Conservation (phyloP, 2,888 invertebrate genomes). For the Drosophila maculinotata region DNA sequence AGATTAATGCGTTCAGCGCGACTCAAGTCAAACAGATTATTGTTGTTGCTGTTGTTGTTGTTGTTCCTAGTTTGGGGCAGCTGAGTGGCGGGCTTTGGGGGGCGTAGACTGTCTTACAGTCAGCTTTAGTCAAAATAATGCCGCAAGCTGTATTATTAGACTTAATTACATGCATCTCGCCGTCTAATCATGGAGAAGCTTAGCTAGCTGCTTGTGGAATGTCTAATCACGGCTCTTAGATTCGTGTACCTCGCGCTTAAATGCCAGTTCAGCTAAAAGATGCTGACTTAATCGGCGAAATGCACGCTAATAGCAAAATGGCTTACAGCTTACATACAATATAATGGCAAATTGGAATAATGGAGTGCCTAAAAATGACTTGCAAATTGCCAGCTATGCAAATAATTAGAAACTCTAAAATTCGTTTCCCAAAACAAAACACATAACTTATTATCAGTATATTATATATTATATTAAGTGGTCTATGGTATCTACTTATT, state of each 20-base stretch:
- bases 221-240: constrained; percentile 56
- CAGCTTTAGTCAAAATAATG: constrained; percentile 73
- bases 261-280: constrained; percentile 13
- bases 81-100: constrained; percentile 37
- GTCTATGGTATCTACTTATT: too few species aligned
- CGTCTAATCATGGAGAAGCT: constrained; percentile 64
- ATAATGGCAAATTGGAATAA: constrained; percentile 69
- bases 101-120: constrained; percentile 76
- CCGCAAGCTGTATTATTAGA: constrained; percentile 76
- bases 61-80: constrained; percentile 22
- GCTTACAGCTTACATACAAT: constrained; percentile 25
- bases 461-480: too few species aligned
- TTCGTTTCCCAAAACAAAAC: not conserved
- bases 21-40: constrained; percentile 34
- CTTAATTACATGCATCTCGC: constrained; percentile 76
- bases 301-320: constrained; percentile 17
- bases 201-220: constrained; percentile 35
- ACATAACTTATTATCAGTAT: constrained; percentile 1
- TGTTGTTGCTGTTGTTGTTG: constrained; percentile 13
- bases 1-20: constrained; percentile 77
- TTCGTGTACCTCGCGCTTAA: constrained; percentile 8
- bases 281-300: constrained; percentile 45
- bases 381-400: constrained; percentile 60
- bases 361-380: constrained; percentile 62
- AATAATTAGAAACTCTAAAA: constrained; percentile 1